Percentiles rank a stretch among this genome's conserved stretches.
These are phyloP conservation scores for Tarsius wallacei DNA, from an alignment of 2,797 vertebrate species.

Conservation along the genomic window DNA sequence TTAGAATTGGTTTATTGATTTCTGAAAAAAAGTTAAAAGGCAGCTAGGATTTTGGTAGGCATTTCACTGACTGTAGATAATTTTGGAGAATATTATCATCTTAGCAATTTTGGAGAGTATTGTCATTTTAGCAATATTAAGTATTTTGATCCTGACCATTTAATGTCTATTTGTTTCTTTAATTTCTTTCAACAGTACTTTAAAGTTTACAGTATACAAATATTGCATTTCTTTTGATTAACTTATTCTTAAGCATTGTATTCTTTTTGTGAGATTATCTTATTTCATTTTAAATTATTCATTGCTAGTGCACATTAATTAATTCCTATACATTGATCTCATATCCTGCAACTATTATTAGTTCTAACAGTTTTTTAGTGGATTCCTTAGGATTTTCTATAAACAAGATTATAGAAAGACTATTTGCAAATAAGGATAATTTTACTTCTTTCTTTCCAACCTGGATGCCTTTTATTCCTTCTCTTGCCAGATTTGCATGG, in stretches of 20 bases:
- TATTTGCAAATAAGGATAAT: not conserved
- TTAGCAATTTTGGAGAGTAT: not conserved
- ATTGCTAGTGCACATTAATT: not conserved
- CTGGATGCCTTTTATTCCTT: not conserved
- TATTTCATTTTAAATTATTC: not conserved
- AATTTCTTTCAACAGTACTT: not conserved
- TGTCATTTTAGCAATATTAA: not conserved
- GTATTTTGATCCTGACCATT: not conserved
- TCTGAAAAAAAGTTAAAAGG: not conserved
- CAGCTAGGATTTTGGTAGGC: not conserved
- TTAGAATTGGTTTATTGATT: not conserved
- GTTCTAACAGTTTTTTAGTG: not conserved
- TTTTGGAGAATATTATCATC: not conserved
- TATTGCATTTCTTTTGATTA: not conserved
- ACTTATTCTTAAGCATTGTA: not conserved
- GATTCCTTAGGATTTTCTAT: not conserved
- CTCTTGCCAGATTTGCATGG: not conserved
- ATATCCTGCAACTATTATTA: not conserved
- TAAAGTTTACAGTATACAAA: not conserved
- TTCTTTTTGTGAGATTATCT: not conserved
- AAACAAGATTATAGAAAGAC: not conserved
- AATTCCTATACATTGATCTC: not conserved
- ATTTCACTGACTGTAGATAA: not conserved
- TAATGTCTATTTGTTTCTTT: not conserved
- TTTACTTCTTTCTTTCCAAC: not conserved